A percentile compares a stretch with the other conserved stretches of the same genome.
Evolutionary conservation across 2,888 invertebrate genomes (phyloP).

Genomic region (Didymodactylos carnosus): DNA sequence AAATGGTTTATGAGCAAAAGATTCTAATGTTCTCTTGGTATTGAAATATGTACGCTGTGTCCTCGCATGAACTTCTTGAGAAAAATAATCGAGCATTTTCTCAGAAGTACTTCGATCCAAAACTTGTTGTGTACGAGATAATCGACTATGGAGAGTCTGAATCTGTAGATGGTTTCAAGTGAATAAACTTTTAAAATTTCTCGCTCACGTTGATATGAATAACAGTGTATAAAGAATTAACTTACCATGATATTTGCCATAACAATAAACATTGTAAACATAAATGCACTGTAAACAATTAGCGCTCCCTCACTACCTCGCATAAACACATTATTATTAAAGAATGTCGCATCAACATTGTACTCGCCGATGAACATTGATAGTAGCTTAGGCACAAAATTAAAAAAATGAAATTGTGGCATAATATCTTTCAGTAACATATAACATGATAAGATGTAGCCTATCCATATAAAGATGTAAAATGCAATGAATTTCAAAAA

Average conservation of each 20-base stretch:
- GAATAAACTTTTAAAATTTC: too few relatives aligned
- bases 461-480: neutral
- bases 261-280: neutral
- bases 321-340: neutral
- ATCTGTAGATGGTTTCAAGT: too few relatives aligned
- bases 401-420: neutral
- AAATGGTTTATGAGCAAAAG: too few relatives aligned
- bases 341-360: neutral
- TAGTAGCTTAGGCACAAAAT: neutral
- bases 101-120: too few relatives aligned
- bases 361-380: neutral
- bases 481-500: neutral
- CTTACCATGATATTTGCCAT: neutral
- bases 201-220: too few relatives aligned
- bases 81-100: too few relatives aligned
- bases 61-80: too few relatives aligned
- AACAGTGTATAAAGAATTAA: neutral
- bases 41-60: too few relatives aligned
- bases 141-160: too few relatives aligned
- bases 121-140: too few relatives aligned
- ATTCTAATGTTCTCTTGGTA: too few relatives aligned
- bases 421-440: neutral
- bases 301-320: neutral
- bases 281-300: neutral
- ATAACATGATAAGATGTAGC: neutral